A percentile compares a stretch with the other conserved stretches of the same genome.
Evolutionary conservation across 2,113 vertebrate species (phyloP).

Genomic region (Chaetodon trifascialis): DNA sequence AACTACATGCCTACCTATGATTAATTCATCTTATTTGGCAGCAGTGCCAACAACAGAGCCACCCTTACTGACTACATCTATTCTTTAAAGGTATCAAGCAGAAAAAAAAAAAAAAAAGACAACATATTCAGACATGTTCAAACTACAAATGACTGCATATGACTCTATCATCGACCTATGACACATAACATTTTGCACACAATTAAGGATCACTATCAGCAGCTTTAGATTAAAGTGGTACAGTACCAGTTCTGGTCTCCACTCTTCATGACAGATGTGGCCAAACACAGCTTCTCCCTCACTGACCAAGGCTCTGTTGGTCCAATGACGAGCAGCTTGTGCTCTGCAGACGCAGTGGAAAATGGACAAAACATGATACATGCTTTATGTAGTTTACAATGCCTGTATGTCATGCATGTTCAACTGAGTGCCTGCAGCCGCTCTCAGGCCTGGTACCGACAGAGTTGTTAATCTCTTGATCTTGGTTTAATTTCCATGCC

Average conservation of each 20-base stretch:
- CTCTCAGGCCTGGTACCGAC: constrained; percentile 32
- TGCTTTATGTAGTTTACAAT: not conserved
- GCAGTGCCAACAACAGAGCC: not conserved
- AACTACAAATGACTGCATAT: not conserved
- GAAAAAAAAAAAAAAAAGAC: too few species aligned
- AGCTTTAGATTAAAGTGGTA: not conserved
- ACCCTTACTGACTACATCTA: not conserved
- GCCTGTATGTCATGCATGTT: not conserved
- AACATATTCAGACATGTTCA: not conserved
- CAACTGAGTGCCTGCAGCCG: not conserved
- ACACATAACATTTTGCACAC: not conserved
- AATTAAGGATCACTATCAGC: not conserved
- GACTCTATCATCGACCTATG: not conserved
- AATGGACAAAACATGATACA: not conserved
- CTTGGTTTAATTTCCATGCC: not conserved
- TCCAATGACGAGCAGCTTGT: constrained; percentile 92
- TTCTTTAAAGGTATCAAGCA: not conserved
- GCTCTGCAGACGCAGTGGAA: constrained; percentile 84
- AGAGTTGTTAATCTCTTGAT: not conserved
- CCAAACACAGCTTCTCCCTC: constrained; percentile 96
- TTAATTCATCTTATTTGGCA: not conserved
- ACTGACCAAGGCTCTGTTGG: constrained; percentile 97
- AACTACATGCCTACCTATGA: not conserved
- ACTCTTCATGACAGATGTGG: constrained; percentile 97
- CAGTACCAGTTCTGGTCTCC: constrained; percentile 97